Evolutionary conservation across 2,113 vertebrate species (phyloP), one percentile per base, ranked within the genome.

Genomic region (Otis tarda): DNA sequence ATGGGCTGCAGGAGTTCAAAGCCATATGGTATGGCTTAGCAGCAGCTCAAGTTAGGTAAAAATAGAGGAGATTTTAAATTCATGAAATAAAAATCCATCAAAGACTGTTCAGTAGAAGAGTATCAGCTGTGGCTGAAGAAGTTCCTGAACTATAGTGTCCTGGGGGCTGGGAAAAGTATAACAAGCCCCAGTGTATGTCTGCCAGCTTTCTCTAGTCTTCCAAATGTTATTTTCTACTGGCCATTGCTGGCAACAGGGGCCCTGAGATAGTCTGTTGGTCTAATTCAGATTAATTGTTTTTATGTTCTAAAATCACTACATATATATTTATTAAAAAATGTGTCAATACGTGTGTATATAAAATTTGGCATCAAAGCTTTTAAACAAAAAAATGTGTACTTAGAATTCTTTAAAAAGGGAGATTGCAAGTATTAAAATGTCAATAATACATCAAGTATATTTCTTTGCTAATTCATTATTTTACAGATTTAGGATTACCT

Each of bases 381-480:
- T 60, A 74, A 59, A 60, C 33, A 75, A 81, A 69, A 69, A 64
- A 52, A 75, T 5, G 10, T 14, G 7, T 65, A 50, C 15, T 74
- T 91, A 49, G 21, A 76, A 93, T 71, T 85, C 47, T 87, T 70
- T 81, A 52, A 76, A 85, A 87, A 74, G 95, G 95, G 95, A 88
- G 95, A 82, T 97, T 97, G 94, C 97, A 98, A 96, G 95, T 97
- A 96, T 96, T 96, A 73, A 92, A 85, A 47, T 84, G 39, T 89
- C 39, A 19, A 57, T 76, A 95, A 64, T 59, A 82, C 3, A 2
- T 50, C 24, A 57, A 79, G 24, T 55, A 37, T 49, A 85, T 92
- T 86, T 88, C 30, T 93, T 96, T 90, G 69, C 65, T 76, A 61
- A 70, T 71, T 92, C 23, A 24, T 86, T 94, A 13, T 89, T 89